These are phyloP conservation scores for Ranitomeya imitator DNA, from an alignment of 2,113 vertebrate species.

Conservation along the genomic window DNA sequence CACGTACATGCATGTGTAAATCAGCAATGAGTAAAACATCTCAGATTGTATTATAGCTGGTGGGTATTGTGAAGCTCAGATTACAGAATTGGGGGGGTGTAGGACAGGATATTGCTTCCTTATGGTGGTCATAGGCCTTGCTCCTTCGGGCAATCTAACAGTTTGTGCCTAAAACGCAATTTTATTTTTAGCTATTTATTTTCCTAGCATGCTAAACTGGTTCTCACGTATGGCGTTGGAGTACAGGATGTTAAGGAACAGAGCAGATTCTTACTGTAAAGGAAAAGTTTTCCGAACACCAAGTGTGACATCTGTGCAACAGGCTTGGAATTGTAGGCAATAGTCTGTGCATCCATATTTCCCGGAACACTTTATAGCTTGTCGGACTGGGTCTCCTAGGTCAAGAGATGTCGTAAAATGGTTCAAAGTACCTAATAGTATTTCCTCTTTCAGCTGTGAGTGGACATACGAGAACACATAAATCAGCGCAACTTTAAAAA, in stretches of 20 bases:
- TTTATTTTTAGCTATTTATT: constrained; percentile 47
- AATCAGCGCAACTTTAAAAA: constrained; percentile 15
- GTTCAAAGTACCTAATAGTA: constrained; percentile 19
- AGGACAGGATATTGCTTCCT: constrained; percentile 55
- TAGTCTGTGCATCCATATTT: constrained; percentile 42
- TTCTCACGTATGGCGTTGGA: not conserved
- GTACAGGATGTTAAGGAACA: constrained; percentile 18
- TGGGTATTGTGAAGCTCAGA: constrained; percentile 40
- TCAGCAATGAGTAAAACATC: constrained; percentile 24
- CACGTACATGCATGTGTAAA: constrained; percentile 16
- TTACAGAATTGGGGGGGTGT: constrained; percentile 39
- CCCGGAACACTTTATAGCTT: constrained; percentile 48
- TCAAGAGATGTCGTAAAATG: constrained; percentile 51
- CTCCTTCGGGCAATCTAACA: constrained; percentile 52
- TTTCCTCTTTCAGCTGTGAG: constrained; percentile 35
- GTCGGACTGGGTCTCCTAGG: constrained; percentile 19
- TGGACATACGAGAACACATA: constrained; percentile 26
- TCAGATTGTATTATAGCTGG: constrained; percentile 18
- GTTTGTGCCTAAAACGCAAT: constrained; percentile 12
- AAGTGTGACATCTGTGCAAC: constrained; percentile 32
- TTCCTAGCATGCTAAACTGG: constrained; percentile 14
- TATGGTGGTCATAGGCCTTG: constrained; percentile 48
- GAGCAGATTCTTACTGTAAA: not conserved
- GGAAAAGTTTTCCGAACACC: not conserved
- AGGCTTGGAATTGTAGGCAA: constrained; percentile 2